Evolutionary conservation across 2,888 invertebrate species (phyloP).

Genomic region (Glaucopsyche alexis): DNA sequence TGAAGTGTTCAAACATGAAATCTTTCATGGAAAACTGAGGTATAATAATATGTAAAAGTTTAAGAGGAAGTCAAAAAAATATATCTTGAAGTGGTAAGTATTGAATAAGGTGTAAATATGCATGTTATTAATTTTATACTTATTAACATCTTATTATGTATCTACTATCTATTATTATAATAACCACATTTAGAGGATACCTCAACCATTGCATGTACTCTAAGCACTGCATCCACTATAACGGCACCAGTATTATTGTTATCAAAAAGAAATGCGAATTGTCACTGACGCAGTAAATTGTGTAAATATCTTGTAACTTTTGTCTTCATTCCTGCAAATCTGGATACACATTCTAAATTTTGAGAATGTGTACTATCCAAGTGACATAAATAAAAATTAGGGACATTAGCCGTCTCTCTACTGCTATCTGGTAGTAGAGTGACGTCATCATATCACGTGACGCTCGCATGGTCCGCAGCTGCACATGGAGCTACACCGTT

Average conservation of each 20-base stretch:
- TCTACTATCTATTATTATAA: not conserved
- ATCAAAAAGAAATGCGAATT: not conserved
- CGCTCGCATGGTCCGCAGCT: conserved; percentile 50
- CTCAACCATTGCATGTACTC: not conserved
- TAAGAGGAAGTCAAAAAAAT: not conserved
- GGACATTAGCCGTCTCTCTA: not conserved
- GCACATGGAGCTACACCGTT: conserved; percentile 65
- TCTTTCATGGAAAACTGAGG: not conserved
- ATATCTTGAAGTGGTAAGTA: not conserved
- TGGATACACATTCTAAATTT: not conserved
- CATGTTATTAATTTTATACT: not conserved
- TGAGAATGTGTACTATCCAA: not conserved
- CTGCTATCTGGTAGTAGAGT: not conserved
- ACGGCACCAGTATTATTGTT: not conserved
- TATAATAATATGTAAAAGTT: not conserved
- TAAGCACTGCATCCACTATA: not conserved
- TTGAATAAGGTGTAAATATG: not conserved
- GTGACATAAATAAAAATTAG: not conserved
- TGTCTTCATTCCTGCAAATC: not conserved
- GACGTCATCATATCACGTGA: not conserved
- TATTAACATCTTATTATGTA: not conserved
- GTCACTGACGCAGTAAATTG: not conserved
- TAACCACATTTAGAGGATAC: not conserved
- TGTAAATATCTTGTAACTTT: not conserved
- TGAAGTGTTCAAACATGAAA: too few species aligned